A percentile compares a stretch with the other conserved stretches of the same genome.
phyloP scores from a whole-genome alignment of 2,888 invertebrate species.

The Lordiphosa andalusiaca region DNA sequence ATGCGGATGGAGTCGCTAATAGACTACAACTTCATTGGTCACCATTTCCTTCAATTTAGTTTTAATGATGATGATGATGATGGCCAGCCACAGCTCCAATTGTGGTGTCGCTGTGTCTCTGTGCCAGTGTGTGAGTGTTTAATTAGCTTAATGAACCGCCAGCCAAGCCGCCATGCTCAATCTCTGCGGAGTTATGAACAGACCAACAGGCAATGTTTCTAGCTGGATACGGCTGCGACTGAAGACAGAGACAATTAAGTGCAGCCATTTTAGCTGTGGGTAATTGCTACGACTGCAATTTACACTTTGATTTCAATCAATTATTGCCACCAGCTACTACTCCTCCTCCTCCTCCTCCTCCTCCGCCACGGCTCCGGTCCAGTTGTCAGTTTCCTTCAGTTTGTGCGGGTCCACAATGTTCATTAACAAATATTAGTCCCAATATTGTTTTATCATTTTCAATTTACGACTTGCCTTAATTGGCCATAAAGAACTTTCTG shows the following conservation, averaged over 20 bases:
- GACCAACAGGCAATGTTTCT: constrained; percentile 13
- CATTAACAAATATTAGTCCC: constrained; percentile 64
- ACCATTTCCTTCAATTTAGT: constrained; percentile 27
- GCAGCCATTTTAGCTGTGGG: constrained; percentile 58
- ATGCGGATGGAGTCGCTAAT: constrained; percentile 48
- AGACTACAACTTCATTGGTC: constrained; percentile 70
- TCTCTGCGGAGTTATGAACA: constrained; percentile 33
- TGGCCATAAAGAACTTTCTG: constrained; percentile 42
- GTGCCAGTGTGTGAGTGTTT: constrained; percentile 31
- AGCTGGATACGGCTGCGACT: constrained; percentile 39
- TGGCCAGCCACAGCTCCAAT: constrained; percentile 53
- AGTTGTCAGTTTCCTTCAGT: constrained; percentile 16
- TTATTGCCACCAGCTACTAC: constrained; percentile 33
- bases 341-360: background rate
- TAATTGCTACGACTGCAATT: constrained; percentile 59
- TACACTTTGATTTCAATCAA: constrained; percentile 74
- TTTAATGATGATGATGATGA: constrained; percentile 59
- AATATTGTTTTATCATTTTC: constrained; percentile 71
- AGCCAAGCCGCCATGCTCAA: constrained; percentile 39
- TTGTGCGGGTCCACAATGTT: constrained; percentile 33
- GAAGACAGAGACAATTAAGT: constrained; percentile 58
- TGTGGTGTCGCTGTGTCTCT: constrained; percentile 25
- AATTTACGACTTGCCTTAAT: constrained; percentile 60
- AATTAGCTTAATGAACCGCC: constrained; percentile 70
- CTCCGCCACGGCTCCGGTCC: constrained; percentile 3